These are phyloP conservation scores for Phycodurus eques DNA, from an alignment of 2,113 vertebrate species.

Conservation along the genomic window DNA sequence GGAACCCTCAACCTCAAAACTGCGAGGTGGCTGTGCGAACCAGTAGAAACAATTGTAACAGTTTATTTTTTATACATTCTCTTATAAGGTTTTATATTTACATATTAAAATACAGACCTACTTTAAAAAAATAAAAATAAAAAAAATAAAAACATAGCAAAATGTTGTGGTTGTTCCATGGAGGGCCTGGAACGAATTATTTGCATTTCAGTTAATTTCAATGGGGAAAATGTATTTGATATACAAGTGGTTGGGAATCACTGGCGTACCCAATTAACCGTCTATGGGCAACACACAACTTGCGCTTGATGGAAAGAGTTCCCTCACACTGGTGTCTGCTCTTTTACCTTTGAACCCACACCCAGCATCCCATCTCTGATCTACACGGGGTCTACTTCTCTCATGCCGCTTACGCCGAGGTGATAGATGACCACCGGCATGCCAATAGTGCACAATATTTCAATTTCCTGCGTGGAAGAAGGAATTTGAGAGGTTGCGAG, in stretches of 20 bases:
- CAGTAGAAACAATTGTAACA: too few relatives aligned
- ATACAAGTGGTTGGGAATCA: background rate
- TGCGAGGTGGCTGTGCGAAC: too few relatives aligned
- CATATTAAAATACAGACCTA: too few relatives aligned
- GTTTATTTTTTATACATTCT: too few relatives aligned
- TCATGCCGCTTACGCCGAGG: constrained; percentile 59
- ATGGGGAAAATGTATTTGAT: too few relatives aligned
- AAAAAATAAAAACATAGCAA: too few relatives aligned
- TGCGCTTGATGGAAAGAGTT: constrained; percentile 6
- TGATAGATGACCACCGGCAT: constrained; percentile 86
- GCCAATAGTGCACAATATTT: constrained; percentile 89
- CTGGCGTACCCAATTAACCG: background rate
- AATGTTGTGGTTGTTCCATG: too few relatives aligned
- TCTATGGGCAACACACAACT: background rate
- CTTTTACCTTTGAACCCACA: constrained; percentile 67
- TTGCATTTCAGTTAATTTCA: too few relatives aligned
- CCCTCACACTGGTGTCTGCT: constrained; percentile 39
- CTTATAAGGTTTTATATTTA: too few relatives aligned
- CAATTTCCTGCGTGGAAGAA: constrained; percentile 88
- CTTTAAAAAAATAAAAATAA: too few relatives aligned
- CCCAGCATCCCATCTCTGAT: constrained; percentile 62
- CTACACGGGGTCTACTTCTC: constrained; percentile 51
- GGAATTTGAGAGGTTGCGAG: constrained; percentile 86
- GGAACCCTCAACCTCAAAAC: too few relatives aligned
- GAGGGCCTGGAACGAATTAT: too few relatives aligned